Evolutionary conservation across 2,797 vertebrate genomes (phyloP).

Genomic region (Parauchenoglanis ngamensis): DNA sequence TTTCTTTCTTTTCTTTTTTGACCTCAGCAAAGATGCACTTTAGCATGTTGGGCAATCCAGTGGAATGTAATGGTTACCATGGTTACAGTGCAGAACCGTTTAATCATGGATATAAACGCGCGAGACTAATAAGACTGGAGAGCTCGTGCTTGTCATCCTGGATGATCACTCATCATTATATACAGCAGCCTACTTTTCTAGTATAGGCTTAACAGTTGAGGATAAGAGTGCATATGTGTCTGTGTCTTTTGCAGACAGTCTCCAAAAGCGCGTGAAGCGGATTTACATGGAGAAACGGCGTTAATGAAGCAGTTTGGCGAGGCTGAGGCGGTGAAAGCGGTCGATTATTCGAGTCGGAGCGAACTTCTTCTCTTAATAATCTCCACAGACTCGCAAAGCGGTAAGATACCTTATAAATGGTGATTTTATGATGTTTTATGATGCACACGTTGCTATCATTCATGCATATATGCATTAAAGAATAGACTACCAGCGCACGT

Average conservation of each 20-base stretch:
- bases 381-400: constrained; percentile 82
- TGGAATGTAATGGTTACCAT: constrained; percentile 28
- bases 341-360: constrained; percentile 8
- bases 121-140: constrained; percentile 10
- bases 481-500: not conserved
- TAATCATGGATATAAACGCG: not conserved
- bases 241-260: not conserved
- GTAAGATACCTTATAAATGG: constrained; percentile 63
- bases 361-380: constrained; percentile 70
- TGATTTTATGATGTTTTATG: no score
- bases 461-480: not conserved
- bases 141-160: not conserved
- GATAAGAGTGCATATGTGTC: not conserved
- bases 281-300: not conserved
- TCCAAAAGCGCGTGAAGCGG: constrained; percentile 1
- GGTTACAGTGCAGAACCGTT: constrained; percentile 25
- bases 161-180: not conserved
- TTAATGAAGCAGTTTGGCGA: constrained; percentile 11
- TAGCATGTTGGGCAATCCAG: not conserved
- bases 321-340: constrained; percentile 13
- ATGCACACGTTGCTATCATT: not conserved
- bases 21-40: not conserved
- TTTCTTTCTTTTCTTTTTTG: not conserved
- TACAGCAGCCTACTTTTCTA: no score
- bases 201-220: not conserved